phyloP scores from a whole-genome alignment of 2,797 vertebrate species.

The Protonibea diacanthus region DNA sequence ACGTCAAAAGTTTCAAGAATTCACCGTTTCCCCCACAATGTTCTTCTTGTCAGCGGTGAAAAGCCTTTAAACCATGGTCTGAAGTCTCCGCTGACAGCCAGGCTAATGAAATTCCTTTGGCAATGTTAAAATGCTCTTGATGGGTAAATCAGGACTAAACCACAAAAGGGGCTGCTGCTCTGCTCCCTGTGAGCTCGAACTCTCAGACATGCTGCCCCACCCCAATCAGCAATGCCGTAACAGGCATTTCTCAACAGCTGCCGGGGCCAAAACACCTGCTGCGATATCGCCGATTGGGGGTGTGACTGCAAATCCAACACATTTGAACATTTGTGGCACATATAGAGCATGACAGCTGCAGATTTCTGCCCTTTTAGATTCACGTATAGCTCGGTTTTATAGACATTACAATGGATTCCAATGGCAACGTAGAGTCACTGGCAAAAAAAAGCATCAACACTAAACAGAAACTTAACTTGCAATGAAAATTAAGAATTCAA shows the following conservation, averaged over 20 bases:
- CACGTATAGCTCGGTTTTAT: background rate
- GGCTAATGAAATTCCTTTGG: slow-evolving; percentile 19
- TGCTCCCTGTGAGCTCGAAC: slow-evolving; percentile 10
- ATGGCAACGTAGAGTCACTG: background rate
- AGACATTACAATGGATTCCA: background rate
- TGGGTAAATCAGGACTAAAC: slow-evolving; percentile 23
- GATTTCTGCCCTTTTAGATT: background rate
- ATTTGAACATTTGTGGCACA: background rate
- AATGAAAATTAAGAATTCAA: too few relatives aligned
- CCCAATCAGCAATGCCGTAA: background rate
- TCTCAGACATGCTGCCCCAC: background rate
- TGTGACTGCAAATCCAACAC: background rate
- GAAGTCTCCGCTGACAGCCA: slow-evolving; percentile 17
- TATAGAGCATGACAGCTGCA: background rate
- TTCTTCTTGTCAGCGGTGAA: background rate
- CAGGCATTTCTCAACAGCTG: slow-evolving; percentile 8
- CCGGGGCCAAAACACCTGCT: background rate
- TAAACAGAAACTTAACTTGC: background rate
- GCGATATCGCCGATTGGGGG: background rate
- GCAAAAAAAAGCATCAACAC: too few relatives aligned
- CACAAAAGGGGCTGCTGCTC: slow-evolving; percentile 11
- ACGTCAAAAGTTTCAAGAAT: slow-evolving; percentile 3
- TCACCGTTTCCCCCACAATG: background rate
- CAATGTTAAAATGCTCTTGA: slow-evolving; percentile 22
- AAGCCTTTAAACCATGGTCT: slow-evolving; percentile 5